These are phyloP conservation scores for Tolmerus cingulatus DNA, from an alignment of 2,888 invertebrate genomes.

Conservation along the genomic window DNA sequence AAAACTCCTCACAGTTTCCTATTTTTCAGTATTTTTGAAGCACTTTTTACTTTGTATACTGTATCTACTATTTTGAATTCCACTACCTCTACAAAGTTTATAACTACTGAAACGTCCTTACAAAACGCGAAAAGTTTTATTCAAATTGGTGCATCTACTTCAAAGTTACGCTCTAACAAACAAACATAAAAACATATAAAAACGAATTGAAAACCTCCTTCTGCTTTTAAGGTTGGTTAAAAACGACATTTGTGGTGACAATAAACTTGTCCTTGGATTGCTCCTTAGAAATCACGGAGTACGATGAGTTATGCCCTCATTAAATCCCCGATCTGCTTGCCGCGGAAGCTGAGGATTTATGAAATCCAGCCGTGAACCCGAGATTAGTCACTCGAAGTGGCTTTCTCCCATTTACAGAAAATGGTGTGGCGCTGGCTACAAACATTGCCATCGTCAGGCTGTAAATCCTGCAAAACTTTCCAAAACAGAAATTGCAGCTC, in stretches of 20 bases:
- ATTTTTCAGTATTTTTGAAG: background rate
- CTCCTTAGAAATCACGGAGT: background rate
- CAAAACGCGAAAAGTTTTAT: background rate
- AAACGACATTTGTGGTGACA: background rate
- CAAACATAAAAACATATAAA: background rate
- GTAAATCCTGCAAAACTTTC: constrained; percentile 2
- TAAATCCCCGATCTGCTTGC: background rate
- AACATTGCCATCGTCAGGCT: background rate
- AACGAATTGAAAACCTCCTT: background rate
- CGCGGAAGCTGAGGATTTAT: background rate
- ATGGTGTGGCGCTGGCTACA: background rate
- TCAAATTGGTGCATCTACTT: background rate
- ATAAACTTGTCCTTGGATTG: background rate
- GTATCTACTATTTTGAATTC: background rate
- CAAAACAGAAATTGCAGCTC: background rate
- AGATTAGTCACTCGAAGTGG: background rate
- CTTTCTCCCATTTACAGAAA: background rate
- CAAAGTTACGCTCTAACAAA: background rate
- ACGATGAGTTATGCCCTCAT: background rate
- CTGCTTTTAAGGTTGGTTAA: background rate
- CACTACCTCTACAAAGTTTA: background rate
- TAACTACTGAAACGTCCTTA: background rate
- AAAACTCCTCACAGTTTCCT: background rate
- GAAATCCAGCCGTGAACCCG: background rate
- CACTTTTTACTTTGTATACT: background rate